Conservation (phyloP, 2,797 vertebrate genomes). For the Zenarchopterus dispar region DNA sequence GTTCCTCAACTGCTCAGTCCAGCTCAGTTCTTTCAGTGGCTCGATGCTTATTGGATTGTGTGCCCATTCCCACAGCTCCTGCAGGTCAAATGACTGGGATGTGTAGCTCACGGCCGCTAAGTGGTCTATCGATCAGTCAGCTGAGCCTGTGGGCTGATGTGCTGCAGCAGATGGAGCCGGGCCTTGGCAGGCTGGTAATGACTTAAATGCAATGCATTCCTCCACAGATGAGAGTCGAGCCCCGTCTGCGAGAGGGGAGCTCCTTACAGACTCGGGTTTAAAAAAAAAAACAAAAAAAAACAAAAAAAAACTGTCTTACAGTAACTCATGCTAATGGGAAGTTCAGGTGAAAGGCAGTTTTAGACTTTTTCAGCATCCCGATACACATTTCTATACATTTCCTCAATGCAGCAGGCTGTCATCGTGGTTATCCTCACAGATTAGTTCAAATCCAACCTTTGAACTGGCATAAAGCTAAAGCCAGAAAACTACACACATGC, state of each 20-base stretch:
- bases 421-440: neutral
- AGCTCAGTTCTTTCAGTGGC: constrained; percentile 41
- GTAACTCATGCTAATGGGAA: constrained; percentile 11
- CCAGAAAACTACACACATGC: too few species aligned
- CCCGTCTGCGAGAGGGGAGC: constrained; percentile 9
- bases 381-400: too few species aligned
- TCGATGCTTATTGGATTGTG: constrained; percentile 74
- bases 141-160: constrained; percentile 50
- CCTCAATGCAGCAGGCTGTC: too few species aligned
- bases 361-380: too few species aligned
- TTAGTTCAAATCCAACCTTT: neutral
- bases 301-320: neutral
- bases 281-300: too few species aligned
- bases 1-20: constrained; percentile 42
- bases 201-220: constrained; percentile 45
- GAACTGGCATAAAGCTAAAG: too few species aligned
- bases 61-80: constrained; percentile 59
- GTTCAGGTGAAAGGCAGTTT: neutral
- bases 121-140: constrained; percentile 68
- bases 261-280: constrained; percentile 15
- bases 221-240: constrained; percentile 32
- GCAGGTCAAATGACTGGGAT: constrained; percentile 72
- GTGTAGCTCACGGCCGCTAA: constrained; percentile 64
- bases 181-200: constrained; percentile 41
- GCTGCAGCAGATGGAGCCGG: constrained; percentile 39